Base-by-base conservation (phyloP, 2,888 invertebrate genomes). In the Ceramica pisi region DNA sequence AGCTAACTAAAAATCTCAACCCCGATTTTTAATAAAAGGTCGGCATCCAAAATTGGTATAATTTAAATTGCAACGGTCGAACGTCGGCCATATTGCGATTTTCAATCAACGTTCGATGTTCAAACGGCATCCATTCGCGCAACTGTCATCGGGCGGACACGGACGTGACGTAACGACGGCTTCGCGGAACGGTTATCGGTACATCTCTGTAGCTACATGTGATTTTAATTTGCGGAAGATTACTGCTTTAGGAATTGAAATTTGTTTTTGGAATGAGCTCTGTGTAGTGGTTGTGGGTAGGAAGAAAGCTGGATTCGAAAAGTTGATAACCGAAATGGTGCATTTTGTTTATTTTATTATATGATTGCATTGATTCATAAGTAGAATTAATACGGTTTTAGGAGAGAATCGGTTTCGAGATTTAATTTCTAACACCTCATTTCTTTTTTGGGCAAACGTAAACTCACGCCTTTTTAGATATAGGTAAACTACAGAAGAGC, bases 61-160 rank as follows among this genome's bases (percentile, higher is more conserved):
- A 72, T 64, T 78, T 77, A 73, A 80, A 83, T 67, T 75, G 7
- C 75, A 76, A 84, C 80, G 72, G 72, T 80, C 72, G 67, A 65
- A 65, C 57, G 64, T 70, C 75, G 66, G 71, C 80, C 83, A 78
- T 72, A 76, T 82, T 82, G 85, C 83, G 55, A 84, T 85, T 82
- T 80, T 78, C 85, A 84, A 84, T 84, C 83, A 85, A 76, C 75
- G 74, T 85, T 84, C 83, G 75, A 85, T 84, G 85, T 85, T 80
- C 75, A 82, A 85, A 84, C 83, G 73, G 67, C 75, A 59, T 78
- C 56, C 78, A 67, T 84, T 85, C 85, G 83, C 71, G 83, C 83
- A 84, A 84, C 83, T 84, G 83, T 84, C 83, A 84, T 72, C 83
- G 75, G 70, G 67, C 78, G 75, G 85, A 85, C 83, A 82, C 72